Evolutionary conservation across 1,140 invertebrate genomes (phyloP).

Genomic region (Bombus turneri): DNA sequence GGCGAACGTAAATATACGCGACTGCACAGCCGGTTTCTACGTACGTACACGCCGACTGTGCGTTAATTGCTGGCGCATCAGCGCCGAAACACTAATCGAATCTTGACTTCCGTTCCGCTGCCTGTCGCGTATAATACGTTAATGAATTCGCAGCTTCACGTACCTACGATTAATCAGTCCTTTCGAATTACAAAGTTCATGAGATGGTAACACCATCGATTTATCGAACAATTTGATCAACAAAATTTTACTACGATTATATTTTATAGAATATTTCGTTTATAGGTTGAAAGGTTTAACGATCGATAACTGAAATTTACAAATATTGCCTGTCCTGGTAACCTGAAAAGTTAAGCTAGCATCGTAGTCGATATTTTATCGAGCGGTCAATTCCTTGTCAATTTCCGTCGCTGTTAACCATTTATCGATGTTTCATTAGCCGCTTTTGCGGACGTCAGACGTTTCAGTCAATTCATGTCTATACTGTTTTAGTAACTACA

Average conservation of each 20-base stretch:
- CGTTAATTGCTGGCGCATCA: slow-evolving; percentile 32
- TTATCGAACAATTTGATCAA: too few relatives aligned
- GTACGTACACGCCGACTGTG: not conserved
- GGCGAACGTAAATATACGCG: not conserved
- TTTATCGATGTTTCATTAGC: not conserved
- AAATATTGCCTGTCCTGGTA: not conserved
- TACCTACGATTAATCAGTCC: too few relatives aligned
- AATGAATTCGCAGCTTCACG: slow-evolving; percentile 13
- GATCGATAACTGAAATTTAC: not conserved
- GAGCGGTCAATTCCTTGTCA: not conserved
- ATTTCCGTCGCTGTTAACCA: not conserved
- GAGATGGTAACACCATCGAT: not conserved
- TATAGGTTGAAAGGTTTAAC: not conserved
- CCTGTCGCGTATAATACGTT: not conserved
- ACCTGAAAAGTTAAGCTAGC: not conserved
- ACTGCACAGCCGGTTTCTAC: not conserved
- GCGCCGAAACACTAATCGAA: slow-evolving; percentile 37
- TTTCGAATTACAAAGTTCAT: too few relatives aligned
- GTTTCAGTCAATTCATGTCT: not conserved
- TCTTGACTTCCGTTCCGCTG: slow-evolving; percentile 12
- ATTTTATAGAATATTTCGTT: not conserved
- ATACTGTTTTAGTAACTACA: not conserved
- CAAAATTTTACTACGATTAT: not conserved
- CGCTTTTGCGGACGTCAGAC: not conserved
- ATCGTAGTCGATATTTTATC: not conserved